phyloP scores from a whole-genome alignment of 2,797 vertebrate genomes.

The Eupleurogrammus muticus region DNA sequence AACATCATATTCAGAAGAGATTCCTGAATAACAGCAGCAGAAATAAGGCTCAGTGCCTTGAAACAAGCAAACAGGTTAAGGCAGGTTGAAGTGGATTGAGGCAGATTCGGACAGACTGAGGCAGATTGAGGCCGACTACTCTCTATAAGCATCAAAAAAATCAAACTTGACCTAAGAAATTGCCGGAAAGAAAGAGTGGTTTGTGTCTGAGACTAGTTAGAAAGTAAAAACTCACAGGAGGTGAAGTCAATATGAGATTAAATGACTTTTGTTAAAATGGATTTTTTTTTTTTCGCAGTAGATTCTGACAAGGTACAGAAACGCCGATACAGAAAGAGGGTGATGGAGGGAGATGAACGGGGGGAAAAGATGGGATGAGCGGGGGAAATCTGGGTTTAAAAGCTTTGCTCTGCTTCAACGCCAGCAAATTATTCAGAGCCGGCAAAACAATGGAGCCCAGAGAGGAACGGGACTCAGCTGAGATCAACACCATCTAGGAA shows the following conservation, averaged over 20 bases:
- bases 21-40: not conserved
- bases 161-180: slow-evolving; percentile 2
- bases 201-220: slow-evolving; percentile 1
- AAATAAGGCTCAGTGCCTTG: not conserved
- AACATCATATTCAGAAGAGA: not conserved
- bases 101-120: not conserved
- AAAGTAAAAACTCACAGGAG: slow-evolving; percentile 13
- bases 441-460: slow-evolving; percentile 65
- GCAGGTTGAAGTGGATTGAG: not conserved
- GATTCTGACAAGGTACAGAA: slow-evolving; percentile 11
- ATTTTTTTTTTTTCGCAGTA: slow-evolving; percentile 19
- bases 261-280: slow-evolving; percentile 31
- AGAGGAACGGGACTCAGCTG: slow-evolving; percentile 61
- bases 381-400: slow-evolving; percentile 79
- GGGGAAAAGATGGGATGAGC: slow-evolving; percentile 45
- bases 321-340: slow-evolving; percentile 33
- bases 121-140: not conserved
- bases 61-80: not conserved
- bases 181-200: not conserved
- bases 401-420: slow-evolving; percentile 73
- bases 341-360: slow-evolving; percentile 29
- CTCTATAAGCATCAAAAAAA: not conserved
- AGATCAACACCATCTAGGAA: slow-evolving; percentile 62
- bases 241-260: slow-evolving; percentile 22
- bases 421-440: slow-evolving; percentile 70